Conservation (phyloP, 2,888 invertebrate species). For the Orchestes rusci region DNA sequence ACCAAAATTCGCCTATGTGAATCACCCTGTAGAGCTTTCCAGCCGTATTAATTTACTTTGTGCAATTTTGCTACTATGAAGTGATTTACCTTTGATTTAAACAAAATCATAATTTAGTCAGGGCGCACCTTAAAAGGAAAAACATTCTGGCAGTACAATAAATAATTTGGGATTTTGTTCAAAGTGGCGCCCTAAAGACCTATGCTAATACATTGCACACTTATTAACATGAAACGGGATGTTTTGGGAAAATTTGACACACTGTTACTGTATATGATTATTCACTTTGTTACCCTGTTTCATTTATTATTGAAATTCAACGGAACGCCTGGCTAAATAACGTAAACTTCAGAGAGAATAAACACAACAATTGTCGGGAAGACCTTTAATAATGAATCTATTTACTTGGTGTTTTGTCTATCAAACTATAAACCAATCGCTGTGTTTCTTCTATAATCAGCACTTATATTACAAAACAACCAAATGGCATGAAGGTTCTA, state of each 20-base stretch:
- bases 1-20: too few species aligned
- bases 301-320: conserved; percentile 21
- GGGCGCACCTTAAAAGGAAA: too few species aligned
- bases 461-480: too few species aligned
- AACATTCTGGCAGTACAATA: too few species aligned
- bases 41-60: conserved; percentile 18
- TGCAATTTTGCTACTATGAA: conserved; percentile 21
- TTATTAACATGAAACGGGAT: too few species aligned
- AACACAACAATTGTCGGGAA: conserved; percentile 40
- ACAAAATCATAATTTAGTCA: too few species aligned
- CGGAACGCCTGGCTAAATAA: conserved; percentile 12
- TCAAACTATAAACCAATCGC: conserved; percentile 20
- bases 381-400: conserved; percentile 31
- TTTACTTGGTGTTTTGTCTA: conserved; percentile 36
- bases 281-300: conserved; percentile 23
- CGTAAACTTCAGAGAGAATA: too few species aligned
- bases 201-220: too few species aligned
- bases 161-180: too few species aligned
- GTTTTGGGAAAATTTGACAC: conserved; percentile 18
- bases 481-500: conserved; percentile 3
- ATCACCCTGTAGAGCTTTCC: conserved; percentile 18
- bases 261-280: conserved; percentile 19
- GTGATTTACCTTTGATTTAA: too few species aligned
- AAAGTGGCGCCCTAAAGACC: too few species aligned
- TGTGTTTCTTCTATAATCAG: conserved; percentile 22